A percentile compares a stretch with the other conserved stretches of the same genome.
phyloP scores from a whole-genome alignment of 1,140 invertebrate genomes.

The Calliopsis andreniformis region DNA sequence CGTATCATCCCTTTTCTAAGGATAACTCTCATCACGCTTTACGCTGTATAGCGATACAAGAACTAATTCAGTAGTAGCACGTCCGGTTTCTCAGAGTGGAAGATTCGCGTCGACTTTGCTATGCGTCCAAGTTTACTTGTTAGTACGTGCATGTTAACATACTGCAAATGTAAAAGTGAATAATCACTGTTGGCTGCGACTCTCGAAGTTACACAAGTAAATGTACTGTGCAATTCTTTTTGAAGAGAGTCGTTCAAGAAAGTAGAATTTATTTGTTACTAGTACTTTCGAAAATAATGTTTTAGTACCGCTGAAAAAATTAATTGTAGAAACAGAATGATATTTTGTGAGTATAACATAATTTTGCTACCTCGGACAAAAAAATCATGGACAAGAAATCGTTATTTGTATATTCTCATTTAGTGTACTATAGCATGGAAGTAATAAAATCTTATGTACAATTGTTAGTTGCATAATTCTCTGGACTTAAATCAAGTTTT shows the following conservation, averaged over 20 bases:
- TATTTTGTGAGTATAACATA: no score
- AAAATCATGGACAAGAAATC: no score
- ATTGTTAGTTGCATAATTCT: no score
- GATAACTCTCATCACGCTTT: no score
- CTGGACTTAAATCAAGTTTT: no score
- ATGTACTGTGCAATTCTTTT: slow-evolving; percentile 24
- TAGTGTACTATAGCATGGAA: no score
- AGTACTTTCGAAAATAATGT: neutral
- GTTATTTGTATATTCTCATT: no score
- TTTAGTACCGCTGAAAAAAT: neutral
- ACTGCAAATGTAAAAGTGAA: slow-evolving; percentile 50
- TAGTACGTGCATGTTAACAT: slow-evolving; percentile 55
- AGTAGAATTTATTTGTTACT: slow-evolving; percentile 20
- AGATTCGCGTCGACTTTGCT: slow-evolving; percentile 29
- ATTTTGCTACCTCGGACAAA: no score
- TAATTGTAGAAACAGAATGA: neutral
- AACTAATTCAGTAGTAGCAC: no score
- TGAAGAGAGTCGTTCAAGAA: slow-evolving; percentile 7
- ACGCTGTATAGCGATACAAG: no score
- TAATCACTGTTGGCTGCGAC: slow-evolving; percentile 43
- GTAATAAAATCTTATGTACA: no score
- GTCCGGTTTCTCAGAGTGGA: slow-evolving; percentile 3
- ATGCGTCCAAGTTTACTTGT: slow-evolving; percentile 36
- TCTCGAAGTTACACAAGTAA: slow-evolving; percentile 11
- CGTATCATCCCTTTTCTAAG: no score